Evolutionary conservation across 1,140 invertebrate genomes (phyloP).

Genomic region (Pemphigus obesinymphae): DNA sequence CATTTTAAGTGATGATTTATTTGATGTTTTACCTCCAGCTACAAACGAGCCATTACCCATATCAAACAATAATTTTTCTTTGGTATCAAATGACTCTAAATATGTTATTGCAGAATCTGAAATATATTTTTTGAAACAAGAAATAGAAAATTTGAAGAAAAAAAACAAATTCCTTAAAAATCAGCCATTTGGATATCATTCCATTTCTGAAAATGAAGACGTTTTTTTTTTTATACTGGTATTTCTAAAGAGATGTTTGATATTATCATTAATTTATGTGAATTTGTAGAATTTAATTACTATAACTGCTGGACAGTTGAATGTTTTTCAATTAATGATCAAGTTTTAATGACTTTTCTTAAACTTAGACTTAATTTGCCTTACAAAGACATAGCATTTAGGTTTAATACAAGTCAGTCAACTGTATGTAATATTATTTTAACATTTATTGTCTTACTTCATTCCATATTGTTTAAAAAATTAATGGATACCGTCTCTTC

Average conservation of each 20-base stretch:
- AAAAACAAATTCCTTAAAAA: neutral
- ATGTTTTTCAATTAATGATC: neutral
- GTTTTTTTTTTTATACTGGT: neutral
- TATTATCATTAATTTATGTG: neutral
- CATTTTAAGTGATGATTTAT: no score
- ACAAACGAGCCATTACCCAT: no score
- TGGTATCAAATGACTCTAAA: no score
- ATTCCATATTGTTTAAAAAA: neutral
- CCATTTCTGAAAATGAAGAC: no score
- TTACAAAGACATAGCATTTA: neutral
- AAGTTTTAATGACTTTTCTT: neutral
- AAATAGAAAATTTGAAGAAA: no score
- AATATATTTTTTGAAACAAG: no score
- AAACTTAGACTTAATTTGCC: neutral
- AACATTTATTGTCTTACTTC: neutral
- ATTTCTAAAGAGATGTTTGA: neutral
- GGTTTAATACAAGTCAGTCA: neutral
- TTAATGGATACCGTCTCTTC: neutral
- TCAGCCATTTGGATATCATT: neutral
- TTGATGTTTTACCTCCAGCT: no score
- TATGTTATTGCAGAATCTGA: no score
- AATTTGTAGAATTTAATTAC: neutral
- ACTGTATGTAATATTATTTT: neutral
- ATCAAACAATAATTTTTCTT: no score
- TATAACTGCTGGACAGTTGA: neutral